Conservation (phyloP, 2,797 vertebrate species). For the Sebastes vulpes region DNA sequence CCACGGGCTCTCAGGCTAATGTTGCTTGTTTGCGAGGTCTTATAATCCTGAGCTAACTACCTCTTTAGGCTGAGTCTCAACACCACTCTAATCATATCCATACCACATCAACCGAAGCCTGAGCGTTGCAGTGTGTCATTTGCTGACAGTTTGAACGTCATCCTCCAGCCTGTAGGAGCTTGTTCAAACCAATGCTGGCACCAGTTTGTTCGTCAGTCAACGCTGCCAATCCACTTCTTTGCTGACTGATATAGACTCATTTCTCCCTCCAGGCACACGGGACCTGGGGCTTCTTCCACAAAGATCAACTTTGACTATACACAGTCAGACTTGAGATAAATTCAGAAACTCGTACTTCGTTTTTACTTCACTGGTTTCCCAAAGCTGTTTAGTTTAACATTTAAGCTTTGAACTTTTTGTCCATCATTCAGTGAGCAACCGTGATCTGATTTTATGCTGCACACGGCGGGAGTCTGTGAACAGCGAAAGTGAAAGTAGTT, state of each 20-base stretch:
- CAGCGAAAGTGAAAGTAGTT: background rate
- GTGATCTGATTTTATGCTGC: background rate
- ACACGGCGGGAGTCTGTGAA: background rate
- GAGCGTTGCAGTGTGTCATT: slow-evolving; percentile 71
- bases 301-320: background rate
- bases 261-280: slow-evolving; percentile 18
- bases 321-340: background rate
- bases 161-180: slow-evolving; percentile 60
- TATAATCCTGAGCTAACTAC: slow-evolving; percentile 68
- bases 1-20: slow-evolving; percentile 55
- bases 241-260: slow-evolving; percentile 3
- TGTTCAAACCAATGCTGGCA: slow-evolving; percentile 60
- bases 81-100: slow-evolving; percentile 76
- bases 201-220: slow-evolving; percentile 51
- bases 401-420: background rate
- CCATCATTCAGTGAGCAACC: background rate
- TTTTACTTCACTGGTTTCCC: background rate
- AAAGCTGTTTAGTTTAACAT: background rate
- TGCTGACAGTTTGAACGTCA: slow-evolving; percentile 73
- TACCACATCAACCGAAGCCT: slow-evolving; percentile 69
- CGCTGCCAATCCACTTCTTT: slow-evolving; percentile 27
- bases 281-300: slow-evolving; percentile 4
- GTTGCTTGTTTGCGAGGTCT: slow-evolving; percentile 70
- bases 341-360: background rate
- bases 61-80: slow-evolving; percentile 67